A percentile compares a stretch with the other conserved stretches of the same genome.
phyloP scores from a whole-genome alignment of 2,113 vertebrate species.

The Mirounga angustirostris region DNA sequence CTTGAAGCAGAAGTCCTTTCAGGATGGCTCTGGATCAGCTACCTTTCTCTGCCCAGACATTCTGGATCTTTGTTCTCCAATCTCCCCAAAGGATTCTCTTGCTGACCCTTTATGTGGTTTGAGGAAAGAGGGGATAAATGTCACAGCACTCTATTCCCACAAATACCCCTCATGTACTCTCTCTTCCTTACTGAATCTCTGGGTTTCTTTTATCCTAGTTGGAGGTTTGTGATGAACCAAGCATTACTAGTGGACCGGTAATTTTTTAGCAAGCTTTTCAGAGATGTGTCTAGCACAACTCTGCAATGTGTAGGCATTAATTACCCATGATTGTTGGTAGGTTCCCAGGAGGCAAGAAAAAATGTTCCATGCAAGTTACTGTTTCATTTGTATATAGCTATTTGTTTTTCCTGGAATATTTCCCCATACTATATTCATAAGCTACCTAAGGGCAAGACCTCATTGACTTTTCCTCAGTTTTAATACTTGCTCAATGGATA shows the following conservation, averaged over 20 bases:
- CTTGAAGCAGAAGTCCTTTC: neutral
- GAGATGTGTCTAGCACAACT: neutral
- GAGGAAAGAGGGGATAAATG: neutral
- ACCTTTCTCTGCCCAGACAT: neutral
- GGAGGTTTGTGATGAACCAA: neutral
- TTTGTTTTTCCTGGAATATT: neutral
- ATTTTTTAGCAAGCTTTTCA: neutral
- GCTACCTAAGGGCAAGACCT: neutral
- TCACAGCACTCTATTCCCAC: neutral
- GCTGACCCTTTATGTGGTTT: neutral
- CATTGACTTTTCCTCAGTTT: neutral
- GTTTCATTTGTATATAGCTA: neutral
- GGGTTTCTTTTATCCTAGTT: neutral
- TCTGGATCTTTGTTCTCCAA: neutral
- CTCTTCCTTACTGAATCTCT: neutral
- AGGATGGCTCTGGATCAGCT: neutral
- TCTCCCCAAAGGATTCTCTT: neutral
- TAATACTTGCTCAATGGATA: neutral
- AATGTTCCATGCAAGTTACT: neutral
- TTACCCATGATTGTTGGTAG: neutral
- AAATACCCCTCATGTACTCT: neutral
- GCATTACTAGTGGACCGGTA: neutral
- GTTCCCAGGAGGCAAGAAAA: neutral
- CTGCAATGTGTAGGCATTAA: neutral
- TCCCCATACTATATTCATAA: neutral